Evolutionary conservation across 2,888 invertebrate genomes (phyloP), one percentile per base, ranked within the genome.

Genomic region (Leptarthrus brevirostris): DNA sequence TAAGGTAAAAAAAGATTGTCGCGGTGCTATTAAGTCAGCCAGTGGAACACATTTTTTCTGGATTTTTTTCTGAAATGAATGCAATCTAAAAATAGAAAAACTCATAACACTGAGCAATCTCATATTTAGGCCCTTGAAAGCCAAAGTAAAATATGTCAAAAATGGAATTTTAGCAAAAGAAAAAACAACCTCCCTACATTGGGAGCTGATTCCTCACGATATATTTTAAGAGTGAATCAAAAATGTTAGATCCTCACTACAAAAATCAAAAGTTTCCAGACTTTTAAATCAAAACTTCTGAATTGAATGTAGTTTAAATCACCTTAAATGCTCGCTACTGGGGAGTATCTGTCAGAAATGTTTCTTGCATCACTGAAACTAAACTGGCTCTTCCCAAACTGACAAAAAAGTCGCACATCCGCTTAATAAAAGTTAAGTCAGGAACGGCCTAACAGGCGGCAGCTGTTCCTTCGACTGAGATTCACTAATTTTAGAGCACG

Each of bases 401-500:
- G 18, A 69, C 30, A 69, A 36, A 52, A 52, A 20, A 18, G n/a
- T 5, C n/a, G 47, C 18, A 69, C 69, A 69, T 69, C 69, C 69
- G 69, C 26, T 69, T 52, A 20, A 49, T 66, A 52, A 52, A 26
- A 52, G 69, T 49, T 52, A 52, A 30, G 49, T 5, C 52, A 34
- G 26, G 44, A 20, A 47, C 53, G n/a, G 20, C 34, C 26, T 26
- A 54, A 26, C 24, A 54, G 30, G 54, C 54, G 30, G 26, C 54
- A 54, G 54, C 54, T 54, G 54, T 54, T n/a, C 24, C 52, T 34
- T 26, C 16, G 20, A 12, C 52, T 20, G 52, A 69, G 69, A 52
- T 52, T 69, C 52, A 26, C 69, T 69, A 69, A 69, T 52, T 69
- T 69, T 69, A 69, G 69, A 49, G 30, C 69, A 69, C 34, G 18